These are phyloP conservation scores for Acarapis woodi DNA, from an alignment of 1,140 invertebrate species.

Conservation along the genomic window DNA sequence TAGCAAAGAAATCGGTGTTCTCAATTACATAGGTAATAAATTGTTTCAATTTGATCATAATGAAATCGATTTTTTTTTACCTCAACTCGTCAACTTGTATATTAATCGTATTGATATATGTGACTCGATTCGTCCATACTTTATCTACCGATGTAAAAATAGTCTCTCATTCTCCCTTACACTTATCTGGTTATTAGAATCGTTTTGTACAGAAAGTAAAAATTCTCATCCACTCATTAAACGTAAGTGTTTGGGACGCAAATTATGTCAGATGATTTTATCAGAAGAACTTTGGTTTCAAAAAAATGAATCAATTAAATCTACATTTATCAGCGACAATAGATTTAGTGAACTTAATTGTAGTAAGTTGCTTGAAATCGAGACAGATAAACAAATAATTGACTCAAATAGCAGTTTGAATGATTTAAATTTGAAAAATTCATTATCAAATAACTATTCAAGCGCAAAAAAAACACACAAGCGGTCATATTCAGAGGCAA, in stretches of 20 bases:
- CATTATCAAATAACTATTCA: too few species aligned
- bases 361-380: too few species aligned
- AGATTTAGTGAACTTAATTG: neutral
- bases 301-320: too few species aligned
- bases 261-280: constrained; percentile 56
- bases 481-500: constrained; percentile 68
- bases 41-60: constrained; percentile 69
- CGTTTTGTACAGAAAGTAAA: constrained; percentile 51
- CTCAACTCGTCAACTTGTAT: constrained; percentile 90
- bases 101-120: constrained; percentile 88
- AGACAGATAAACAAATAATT: too few species aligned
- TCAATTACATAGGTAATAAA: constrained; percentile 35
- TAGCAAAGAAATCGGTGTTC: constrained; percentile 73
- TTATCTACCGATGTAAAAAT: constrained; percentile 60
- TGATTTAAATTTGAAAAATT: too few species aligned
- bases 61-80: constrained; percentile 90
- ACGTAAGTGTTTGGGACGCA: constrained; percentile 55
- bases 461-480: constrained; percentile 36
- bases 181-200: constrained; percentile 77
- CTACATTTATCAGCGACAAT: too few species aligned
- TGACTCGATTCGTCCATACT: constrained; percentile 75
- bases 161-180: constrained; percentile 82
- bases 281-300: constrained; percentile 42
- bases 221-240: constrained; percentile 26
- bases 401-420: too few species aligned